Evolutionary conservation across 2,888 invertebrate genomes (phyloP), one percentile per base, ranked within the genome.

Genomic region (Omphaloscelis lunosa): DNA sequence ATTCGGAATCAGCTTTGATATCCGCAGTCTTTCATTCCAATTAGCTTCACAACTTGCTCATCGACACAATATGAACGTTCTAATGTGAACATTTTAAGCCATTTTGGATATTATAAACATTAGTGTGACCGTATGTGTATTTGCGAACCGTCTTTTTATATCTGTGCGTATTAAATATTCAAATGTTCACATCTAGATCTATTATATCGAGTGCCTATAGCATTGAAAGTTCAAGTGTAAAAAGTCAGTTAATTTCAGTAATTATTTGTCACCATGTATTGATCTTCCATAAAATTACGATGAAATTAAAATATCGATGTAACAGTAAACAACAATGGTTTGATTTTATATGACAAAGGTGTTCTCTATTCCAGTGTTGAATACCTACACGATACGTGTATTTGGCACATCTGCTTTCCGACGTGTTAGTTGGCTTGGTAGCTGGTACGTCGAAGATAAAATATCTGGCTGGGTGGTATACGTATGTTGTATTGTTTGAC

Each of bases 201-300:
- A 95, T 95, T 95, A 94, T 96, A 96, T 95, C 93, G 96, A 96
- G 96, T 96, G 96, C 96, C 96, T 96, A 96, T 96, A 96, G 96
- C 95, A 95, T 95, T 96, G 96, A 95, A 93, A 93, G 93, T 95
- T 96, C 94, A 95, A 96, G 92, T 96, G 96, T 96, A 96, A 94
- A 96, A 96, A 96, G 95, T 96, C 96, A 94, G 95, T 95, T 95
- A 92, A 95, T 95, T 96, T 96, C 95, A 94, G 93, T 95, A 96
- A 95, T 95, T 93, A 95, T 95, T 95, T 95, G 95, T 96, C 96
- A 96, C 95, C 95, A 95, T 96, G 96, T 96, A 96, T 96, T 96
- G 96, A 96, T 96, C 96, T 96, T 96, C 96, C 96, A 96, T 96
- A 96, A 96, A 95, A 96, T 96, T 96, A 96, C 95, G 96, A 96